Conservation (phyloP, 92 coral and sea anemone species). For the Epizoanthus illoricatus region DNA sequence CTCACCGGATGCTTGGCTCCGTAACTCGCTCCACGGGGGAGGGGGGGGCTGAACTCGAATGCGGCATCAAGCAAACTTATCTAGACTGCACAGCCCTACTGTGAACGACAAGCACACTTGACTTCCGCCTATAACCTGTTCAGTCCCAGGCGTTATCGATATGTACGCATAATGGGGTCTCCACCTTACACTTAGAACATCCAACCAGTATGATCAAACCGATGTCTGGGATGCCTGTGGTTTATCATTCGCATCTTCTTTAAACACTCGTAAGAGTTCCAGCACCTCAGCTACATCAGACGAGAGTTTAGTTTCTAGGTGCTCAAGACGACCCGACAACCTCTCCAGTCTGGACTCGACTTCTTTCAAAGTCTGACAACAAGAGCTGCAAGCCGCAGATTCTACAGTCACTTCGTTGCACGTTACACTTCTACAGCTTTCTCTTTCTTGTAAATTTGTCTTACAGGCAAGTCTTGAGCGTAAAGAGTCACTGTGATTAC, state of each 20-base stretch:
- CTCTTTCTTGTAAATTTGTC: neutral
- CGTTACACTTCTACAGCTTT: conserved; percentile 6
- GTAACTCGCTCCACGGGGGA: no score
- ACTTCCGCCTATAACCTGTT: no score
- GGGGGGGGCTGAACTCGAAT: no score
- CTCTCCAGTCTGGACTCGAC: conserved; percentile 66
- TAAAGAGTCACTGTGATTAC: neutral
- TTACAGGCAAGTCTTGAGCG: conserved; percentile 4
- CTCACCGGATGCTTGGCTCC: no score
- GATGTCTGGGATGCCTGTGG: neutral
- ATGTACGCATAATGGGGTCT: no score
- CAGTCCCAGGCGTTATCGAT: no score
- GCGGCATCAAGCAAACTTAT: no score
- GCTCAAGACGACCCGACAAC: conserved; percentile 65
- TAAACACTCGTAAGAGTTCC: conserved; percentile 57
- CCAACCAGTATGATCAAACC: no score
- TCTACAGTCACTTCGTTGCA: neutral
- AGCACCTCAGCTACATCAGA: conserved; percentile 74
- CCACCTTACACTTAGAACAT: no score
- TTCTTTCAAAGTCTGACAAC: conserved; percentile 45
- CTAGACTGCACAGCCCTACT: no score
- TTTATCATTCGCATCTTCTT: conserved; percentile 27
- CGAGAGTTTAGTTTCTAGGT: conserved; percentile 69
- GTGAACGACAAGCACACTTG: no score
- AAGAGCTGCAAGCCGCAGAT: conserved; percentile 28